Evolutionary conservation across 2,888 invertebrate species (phyloP).

Genomic region (Phytoseiulus persimilis): DNA sequence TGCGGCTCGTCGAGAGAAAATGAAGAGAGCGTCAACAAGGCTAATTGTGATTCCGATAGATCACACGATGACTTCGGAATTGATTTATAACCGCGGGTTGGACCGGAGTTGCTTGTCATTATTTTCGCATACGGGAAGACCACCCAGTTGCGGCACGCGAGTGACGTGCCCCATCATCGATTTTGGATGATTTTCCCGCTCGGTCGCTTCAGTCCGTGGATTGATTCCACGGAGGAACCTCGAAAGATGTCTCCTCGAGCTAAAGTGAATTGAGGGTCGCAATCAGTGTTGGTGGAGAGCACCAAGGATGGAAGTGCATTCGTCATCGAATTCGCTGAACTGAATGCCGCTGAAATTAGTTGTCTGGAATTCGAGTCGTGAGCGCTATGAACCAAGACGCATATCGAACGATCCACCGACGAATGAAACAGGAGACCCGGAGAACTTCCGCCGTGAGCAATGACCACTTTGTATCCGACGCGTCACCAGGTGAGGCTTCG

Average conservation of each 20-base stretch:
- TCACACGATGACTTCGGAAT: background rate
- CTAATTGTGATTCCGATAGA: background rate
- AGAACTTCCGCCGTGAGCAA: background rate
- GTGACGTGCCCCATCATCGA: too few relatives aligned
- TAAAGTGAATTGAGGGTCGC: too few relatives aligned
- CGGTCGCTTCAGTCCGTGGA: too few relatives aligned
- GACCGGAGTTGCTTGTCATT: background rate
- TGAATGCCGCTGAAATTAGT: too few relatives aligned
- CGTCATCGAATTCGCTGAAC: too few relatives aligned
- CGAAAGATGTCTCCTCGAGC: too few relatives aligned
- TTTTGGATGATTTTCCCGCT: too few relatives aligned
- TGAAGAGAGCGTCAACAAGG: background rate
- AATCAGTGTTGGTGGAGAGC: too few relatives aligned
- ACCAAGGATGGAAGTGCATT: too few relatives aligned
- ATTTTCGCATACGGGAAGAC: background rate
- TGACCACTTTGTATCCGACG: background rate
- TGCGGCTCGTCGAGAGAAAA: background rate
- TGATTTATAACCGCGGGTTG: background rate
- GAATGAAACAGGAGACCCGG: background rate
- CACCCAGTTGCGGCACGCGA: background rate
- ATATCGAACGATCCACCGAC: background rate
- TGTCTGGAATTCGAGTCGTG: background rate
- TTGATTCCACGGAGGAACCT: too few relatives aligned
- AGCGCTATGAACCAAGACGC: background rate
- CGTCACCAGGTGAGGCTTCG: background rate